Evolutionary conservation across 2,888 invertebrate species (phyloP), one percentile per base, ranked within the genome.

Genomic region (Ditula angustiorana): DNA sequence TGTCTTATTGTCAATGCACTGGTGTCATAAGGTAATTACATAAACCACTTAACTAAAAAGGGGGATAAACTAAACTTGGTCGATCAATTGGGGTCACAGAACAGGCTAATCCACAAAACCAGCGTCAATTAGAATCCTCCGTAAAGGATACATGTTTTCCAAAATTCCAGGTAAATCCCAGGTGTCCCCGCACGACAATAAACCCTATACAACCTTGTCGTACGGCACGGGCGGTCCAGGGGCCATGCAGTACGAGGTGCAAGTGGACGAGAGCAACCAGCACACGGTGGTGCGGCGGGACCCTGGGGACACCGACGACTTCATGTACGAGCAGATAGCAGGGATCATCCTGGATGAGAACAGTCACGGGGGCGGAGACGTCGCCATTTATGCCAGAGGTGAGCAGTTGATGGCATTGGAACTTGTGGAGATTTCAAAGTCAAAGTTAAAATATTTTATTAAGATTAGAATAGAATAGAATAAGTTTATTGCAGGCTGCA

Each of bases 351-450:
- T 95, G 2, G 94, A 95, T 71, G 97, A 97, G 81, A 96, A 96
- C 75, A 94, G 95, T 33, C 97, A 98, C 72, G 96, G 96, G 0
- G 97, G 97, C 0, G 96, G 96, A 16, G 98, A 98, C 84, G 98
- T 98, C 0, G 93, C 95, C 1, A 94, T 98, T 58, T 98, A 97
- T 86, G 98, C 98, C 26, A 94, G 91, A 85, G 97, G 96, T 91
- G 61, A 71, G 64, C 56, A n/a, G 7, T 61, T 11, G 28, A 46
- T 1, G 11, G 10, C 21, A 8, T 56, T 13, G n/a, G n/a, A n/a
- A n/a, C n/a, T n/a, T n/a, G n/a, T n/a, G n/a, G n/a, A n/a, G n/a
- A n/a, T n/a, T n/a, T n/a, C n/a, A n/a, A n/a, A n/a, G n/a, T n/a
- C n/a, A n/a, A n/a, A n/a, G n/a, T n/a, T n/a, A n/a, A n/a, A n/a